Evolutionary conservation across 2,797 vertebrate genomes (phyloP), one percentile per base, ranked within the genome.

Genomic region (Morus bassanus): DNA sequence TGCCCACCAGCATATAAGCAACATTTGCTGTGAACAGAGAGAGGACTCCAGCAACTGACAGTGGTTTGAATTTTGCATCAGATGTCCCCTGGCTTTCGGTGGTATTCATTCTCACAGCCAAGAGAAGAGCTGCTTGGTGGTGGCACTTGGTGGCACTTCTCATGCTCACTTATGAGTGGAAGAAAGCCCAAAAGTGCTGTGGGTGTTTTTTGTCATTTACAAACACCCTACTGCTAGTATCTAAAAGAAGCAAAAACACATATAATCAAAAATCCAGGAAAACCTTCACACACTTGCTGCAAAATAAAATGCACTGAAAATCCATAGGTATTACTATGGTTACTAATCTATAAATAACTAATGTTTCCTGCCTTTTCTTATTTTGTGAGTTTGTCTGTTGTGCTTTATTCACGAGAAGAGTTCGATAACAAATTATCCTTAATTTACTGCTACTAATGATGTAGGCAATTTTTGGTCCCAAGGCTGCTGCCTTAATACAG

Each of bases 361-460:
- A 61, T 13, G 19, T 59, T 75, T 92, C 69, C 68, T 78, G n/a
- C 19, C n/a, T 89, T 46, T 59, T 84, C 75, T 72, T 88, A 84
- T 59, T 94, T 92, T 43, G 28, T 0, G 5, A 31, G 31, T 81
- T 83, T 88, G 11, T 93, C 57, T 89, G 46, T 73, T 91, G 64
- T 78, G 53, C 33, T 77, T 93, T 92, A 69, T 80, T 79, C 88
- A 93, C 13, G 5, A 57, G 74, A 90, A 87, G 61, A 81, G 68
- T 94, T 96, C 92, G 84, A 89, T 93, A 95, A 70, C 50, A 94
- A 93, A 94, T 95, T 95, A 92, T 91, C 35, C 28, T 68, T 94
- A 53, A 91, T 96, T 92, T 93, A 67, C 79, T 84, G 57, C 73
- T 78, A 23, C 79, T 95, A 93, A 94, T 0, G 2, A 76, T 39